Base-by-base conservation (phyloP, 1,140 invertebrate species). In the Condylostylus longicornis region DNA sequence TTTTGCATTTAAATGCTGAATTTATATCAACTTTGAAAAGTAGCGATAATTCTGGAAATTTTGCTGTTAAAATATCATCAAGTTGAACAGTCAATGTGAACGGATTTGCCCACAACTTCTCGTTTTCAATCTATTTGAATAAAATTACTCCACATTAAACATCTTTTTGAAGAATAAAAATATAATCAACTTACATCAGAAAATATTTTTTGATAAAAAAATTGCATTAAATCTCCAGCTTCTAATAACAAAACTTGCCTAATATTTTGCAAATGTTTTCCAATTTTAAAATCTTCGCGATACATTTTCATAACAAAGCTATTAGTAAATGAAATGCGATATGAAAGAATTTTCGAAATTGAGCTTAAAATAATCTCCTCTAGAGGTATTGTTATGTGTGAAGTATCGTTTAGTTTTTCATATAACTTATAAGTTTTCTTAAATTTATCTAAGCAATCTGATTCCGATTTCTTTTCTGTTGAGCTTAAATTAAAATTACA, bases 201-300 rank as follows among this genome's bases (percentile, higher is more conserved):
- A 29, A 58, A 61, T n/a, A 61, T 29, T 8, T 38, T 25, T 4
- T 27, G 44, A 27, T 60, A 58, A 23, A 49, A 60, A 3, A 45
- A 41, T 35, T 47, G 38, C 15, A 58, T 42, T 12, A 53, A 6
- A 35, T 49, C 53, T 35, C 54, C 48, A 0, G 49, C 45, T 35
- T 58, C 50, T 32, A 61, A 31, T 6, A 60, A 38, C 28, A 54
- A 38, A 1, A 54, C 35, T 25, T 57, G 48, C 1, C 53, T 48
- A 37, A 61, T 40, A 22, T 57, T 51, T 6, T 38, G 40, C 2
- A 55, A 32, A 31, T 49, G 47, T 10, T 47, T 45, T 17, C 34
- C 29, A 13, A 59, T 12, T 10, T 42, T 28, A 18, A 53, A 38
- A 0, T 54, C 47, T 15, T 52, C 33, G 12, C 29, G 28, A 38